These are phyloP conservation scores for Torymus aiolomorphi DNA, from an alignment of 2,888 invertebrate genomes.

Conservation along the genomic window DNA sequence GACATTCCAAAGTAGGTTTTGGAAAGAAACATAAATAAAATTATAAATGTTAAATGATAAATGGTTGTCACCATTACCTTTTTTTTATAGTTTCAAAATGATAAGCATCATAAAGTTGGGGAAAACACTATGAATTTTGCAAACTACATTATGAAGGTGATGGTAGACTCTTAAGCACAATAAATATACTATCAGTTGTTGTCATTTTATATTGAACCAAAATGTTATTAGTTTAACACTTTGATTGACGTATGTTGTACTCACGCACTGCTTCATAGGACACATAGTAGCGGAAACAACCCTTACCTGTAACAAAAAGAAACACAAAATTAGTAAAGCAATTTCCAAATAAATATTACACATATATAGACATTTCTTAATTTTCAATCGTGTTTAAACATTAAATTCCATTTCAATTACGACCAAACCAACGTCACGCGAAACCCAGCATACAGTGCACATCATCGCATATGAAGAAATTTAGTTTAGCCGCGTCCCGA, in stretches of 20 bases:
- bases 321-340: conserved; percentile 3
- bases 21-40: conserved; percentile 2
- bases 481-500: not conserved
- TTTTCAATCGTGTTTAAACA: no score
- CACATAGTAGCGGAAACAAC: conserved; percentile 10
- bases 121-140: no score
- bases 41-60: not conserved
- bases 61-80: no score
- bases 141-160: conserved; percentile 1
- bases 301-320: conserved; percentile 55
- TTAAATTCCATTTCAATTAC: no score
- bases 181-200: not conserved
- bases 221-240: not conserved
- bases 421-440: no score
- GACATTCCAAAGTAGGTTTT: not conserved
- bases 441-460: no score
- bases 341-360: no score
- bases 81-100: no score
- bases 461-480: not conserved
- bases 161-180: conserved; percentile 1
- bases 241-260: conserved; percentile 6
- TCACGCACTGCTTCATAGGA: conserved; percentile 22
- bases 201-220: no score
- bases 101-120: no score
- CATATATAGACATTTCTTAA: no score